Conservation (phyloP, 1,140 invertebrate species). For the Prorops nasuta region DNA sequence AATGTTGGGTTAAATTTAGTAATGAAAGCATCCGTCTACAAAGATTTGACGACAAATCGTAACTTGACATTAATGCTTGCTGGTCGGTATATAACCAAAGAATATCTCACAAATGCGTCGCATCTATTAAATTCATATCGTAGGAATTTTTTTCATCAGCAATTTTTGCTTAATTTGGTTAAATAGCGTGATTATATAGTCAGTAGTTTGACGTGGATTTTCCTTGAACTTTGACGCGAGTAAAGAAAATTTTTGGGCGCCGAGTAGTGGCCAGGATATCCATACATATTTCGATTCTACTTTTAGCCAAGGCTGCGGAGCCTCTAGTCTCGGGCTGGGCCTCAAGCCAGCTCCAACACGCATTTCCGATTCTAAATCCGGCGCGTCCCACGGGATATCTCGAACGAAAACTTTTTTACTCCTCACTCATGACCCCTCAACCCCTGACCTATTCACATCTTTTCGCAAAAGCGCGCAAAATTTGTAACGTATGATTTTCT, state of each 20-base stretch:
- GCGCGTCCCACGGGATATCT: constrained; percentile 23
- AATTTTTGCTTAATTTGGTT: not conserved
- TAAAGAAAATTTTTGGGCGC: not conserved
- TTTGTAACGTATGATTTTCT: no score
- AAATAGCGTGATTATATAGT: no score
- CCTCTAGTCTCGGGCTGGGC: constrained; percentile 25
- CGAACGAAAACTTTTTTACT: no score
- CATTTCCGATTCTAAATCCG: constrained; percentile 54
- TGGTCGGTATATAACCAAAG: not conserved
- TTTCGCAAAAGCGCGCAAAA: no score
- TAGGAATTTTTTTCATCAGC: not conserved
- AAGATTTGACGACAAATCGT: no score
- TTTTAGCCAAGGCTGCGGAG: constrained; percentile 50
- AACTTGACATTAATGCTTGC: not conserved
- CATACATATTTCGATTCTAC: constrained; percentile 41
- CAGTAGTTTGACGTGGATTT: no score
- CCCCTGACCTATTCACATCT: no score
- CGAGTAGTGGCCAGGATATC: not conserved
- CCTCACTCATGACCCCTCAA: no score
- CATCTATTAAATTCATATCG: not conserved
- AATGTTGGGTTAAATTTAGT: no score
- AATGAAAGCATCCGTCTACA: no score
- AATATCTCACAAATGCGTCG: not conserved
- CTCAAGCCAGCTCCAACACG: constrained; percentile 30
- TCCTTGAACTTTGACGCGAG: not conserved